Evolutionary conservation across 1,140 invertebrate genomes (phyloP), one percentile per base, ranked within the genome.

Genomic region (Lepidurus couesii): DNA sequence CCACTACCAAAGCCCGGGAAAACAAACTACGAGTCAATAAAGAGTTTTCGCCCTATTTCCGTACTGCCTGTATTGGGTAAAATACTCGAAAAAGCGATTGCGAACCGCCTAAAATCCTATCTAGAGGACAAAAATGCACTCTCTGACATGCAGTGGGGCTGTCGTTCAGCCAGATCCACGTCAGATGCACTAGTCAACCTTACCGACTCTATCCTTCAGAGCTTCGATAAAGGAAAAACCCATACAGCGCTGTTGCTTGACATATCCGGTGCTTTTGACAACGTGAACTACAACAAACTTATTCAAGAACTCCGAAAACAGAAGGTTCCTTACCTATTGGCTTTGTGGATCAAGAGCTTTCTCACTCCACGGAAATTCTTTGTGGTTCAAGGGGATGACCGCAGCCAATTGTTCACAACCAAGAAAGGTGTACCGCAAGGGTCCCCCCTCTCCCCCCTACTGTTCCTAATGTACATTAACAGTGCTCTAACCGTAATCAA

Each of bases 361-460:
- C 21, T 24, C 1, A 42, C 24, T 75, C 24, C 24, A 1, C 24
- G 74, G 42, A 16, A 75, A 42, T 16, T 34, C 24, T 10, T 42
- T 1, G 42, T 75, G 21, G 21, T 24, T 42, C 13, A 13, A 1
- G 42, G 24, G 24, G 11, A 11, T 75, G 10, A 24, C 24, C 10
- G 1, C 24, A 75, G 74, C 42, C 24, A 10, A 1, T 34, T 42
- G 10, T 34, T 10, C 42, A 11, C 24, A 11, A 24, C 24, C 24
- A 11, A 42, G 10, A 10, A 75, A 75, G 74, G 74, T 1, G 74
- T 75, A 10, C 74, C 74, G 21, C 74, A 75, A 24, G 74, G 74
- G 11, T 75, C 74, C 13, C 74, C 74, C 13, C 74, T 75, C 24
- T 75, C 74, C 74, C 74, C 74, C 10, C 1, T 75, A 24, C 74